A percentile compares a stretch with the other conserved stretches of the same genome.
Evolutionary conservation across 2,113 vertebrate genomes (phyloP).

Genomic region (Ifrita kowaldi): DNA sequence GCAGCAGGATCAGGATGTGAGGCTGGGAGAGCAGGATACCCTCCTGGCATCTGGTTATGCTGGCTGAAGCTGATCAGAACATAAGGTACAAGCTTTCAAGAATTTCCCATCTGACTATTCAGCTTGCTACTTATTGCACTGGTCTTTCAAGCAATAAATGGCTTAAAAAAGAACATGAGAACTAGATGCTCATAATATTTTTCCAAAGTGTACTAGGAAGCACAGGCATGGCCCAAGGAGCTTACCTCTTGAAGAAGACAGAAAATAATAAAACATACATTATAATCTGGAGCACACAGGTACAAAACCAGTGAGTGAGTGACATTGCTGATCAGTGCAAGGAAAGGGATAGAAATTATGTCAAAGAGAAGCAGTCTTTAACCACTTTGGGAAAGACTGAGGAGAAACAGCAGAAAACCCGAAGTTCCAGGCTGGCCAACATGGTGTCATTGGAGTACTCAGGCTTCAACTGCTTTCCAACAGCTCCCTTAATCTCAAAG

Average conservation of each 20-base stretch:
- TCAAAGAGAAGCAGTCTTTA: not conserved
- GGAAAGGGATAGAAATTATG: not conserved
- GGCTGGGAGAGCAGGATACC: not conserved
- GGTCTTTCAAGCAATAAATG: not conserved
- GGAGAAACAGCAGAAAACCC: not conserved
- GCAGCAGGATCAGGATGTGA: not conserved
- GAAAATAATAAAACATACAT: not conserved
- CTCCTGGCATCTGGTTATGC: not conserved
- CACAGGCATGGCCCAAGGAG: not conserved
- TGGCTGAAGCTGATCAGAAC: not conserved
- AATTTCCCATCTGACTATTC: not conserved
- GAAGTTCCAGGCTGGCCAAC: not conserved
- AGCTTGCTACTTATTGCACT: not conserved
- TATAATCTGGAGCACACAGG: not conserved
- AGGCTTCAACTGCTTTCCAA: not conserved
- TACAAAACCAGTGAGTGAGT: not conserved
- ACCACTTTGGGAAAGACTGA: not conserved
- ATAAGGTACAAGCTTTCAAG: not conserved
- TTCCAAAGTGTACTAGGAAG: not conserved
- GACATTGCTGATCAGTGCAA: not conserved
- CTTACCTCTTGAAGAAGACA: not conserved
- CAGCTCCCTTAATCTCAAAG: not conserved
- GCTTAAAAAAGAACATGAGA: not conserved
- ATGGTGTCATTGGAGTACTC: fast-evolving
- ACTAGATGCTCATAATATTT: not conserved